These are phyloP conservation scores for Gallinago stenura DNA, from an alignment of 2,797 vertebrate species.

Conservation along the genomic window DNA sequence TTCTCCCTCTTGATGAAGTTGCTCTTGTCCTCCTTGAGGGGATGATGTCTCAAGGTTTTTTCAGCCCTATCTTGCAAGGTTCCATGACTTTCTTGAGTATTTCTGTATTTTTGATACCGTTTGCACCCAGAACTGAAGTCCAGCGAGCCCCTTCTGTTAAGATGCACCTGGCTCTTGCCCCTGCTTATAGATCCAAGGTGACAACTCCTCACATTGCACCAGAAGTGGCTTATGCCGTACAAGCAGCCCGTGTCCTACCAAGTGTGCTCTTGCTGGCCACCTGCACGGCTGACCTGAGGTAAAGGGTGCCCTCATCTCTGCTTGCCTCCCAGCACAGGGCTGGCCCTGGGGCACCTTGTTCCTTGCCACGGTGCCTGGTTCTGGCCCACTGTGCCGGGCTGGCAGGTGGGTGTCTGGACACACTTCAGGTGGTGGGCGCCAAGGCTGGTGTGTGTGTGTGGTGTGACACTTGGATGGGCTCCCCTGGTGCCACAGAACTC, in stretches of 20 bases:
- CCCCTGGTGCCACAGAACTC: neutral
- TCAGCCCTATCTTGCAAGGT: neutral
- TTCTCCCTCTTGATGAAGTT: neutral
- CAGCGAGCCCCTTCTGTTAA: neutral
- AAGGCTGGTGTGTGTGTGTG: rapidly evolving
- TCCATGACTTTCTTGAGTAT: neutral
- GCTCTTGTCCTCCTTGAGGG: neutral
- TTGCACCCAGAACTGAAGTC: neutral
- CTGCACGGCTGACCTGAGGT: neutral
- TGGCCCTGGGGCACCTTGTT: neutral
- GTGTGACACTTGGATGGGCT: rapidly evolving
- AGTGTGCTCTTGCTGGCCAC: neutral
- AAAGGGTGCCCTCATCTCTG: neutral
- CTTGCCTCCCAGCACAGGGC: rapidly evolving
- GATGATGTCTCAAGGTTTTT: neutral
- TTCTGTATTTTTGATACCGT: neutral
- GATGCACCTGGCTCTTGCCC: neutral
- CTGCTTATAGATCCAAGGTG: neutral
- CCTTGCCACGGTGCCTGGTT: rapidly evolving
- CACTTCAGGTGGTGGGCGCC: neutral
- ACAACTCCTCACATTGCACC: neutral
- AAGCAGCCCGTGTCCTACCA: rapidly evolving
- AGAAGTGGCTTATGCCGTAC: rapidly evolving
- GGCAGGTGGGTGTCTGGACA: neutral
- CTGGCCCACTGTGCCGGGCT: rapidly evolving